Base-by-base conservation (phyloP, 1,140 invertebrate species). In the Drosophila persimilis region DNA sequence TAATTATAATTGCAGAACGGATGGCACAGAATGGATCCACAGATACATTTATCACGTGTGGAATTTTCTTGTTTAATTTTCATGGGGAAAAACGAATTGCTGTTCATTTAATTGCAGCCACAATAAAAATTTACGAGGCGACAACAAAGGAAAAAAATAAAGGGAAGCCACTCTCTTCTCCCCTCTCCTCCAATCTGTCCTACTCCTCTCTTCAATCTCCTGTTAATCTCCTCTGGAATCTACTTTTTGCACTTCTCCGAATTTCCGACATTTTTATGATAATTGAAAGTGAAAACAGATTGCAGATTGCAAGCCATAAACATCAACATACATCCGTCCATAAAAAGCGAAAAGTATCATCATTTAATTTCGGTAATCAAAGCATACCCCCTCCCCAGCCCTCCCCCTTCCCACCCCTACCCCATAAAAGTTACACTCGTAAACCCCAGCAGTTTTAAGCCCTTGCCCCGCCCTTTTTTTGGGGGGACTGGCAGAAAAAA, bases 31-130 rank as follows among this genome's bases (percentile, higher is more conserved):
- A 13, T 39, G 35, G 9, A 39, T 39, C 11, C 11, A 17, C 56
- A 52, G 56, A 74, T 80, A 58, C 53, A 80, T 81, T 63, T 81
- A 73, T 81, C 77, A 67, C 71, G 46, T 35, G 52, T 54, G 51
- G 65, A 17, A 64, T 79, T 73, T 77, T 79, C 17, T 17, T 17
- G 17, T 31, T 31, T 70, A 71, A 65, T 72, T 20, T 51, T 70
- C 47, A 22, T 31, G 20, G 29, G 20, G 29, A 6, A 44, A 50
- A 55, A 51, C 57, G 62, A 69, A 77, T 60, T 69, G 73, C 44
- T 60, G 73, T 31, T 60, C 62, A 69, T 57, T 80, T 80, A 80
- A 81, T 77, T 73, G 78, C 78, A 51, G 67, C 62, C 67, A 5
- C 78, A 80, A 53, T 64, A n/a, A 13, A 55, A 77, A 80, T 80